Evolutionary conservation across 2,113 vertebrate species (phyloP), one percentile per base, ranked within the genome.

Genomic region (Myotis davidii): DNA sequence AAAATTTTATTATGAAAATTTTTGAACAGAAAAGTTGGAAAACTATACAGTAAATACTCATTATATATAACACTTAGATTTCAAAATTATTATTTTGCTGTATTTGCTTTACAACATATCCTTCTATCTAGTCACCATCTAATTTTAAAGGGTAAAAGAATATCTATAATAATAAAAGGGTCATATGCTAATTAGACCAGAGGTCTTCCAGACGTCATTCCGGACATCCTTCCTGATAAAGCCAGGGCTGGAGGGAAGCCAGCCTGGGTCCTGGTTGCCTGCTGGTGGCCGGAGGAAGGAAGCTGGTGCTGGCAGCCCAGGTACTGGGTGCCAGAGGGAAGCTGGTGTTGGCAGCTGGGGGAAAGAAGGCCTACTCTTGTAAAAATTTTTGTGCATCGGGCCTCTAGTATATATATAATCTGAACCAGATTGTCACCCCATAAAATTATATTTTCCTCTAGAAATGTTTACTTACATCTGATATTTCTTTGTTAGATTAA

Each of bases 401-500:
- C 45, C 45, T 10, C 10, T 45, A 45, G 45, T 45, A 27, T 25
- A 59, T 42, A 50, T 8, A 37, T 25, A 8, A 37, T 27, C 9
- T 48, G 32, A 76, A 20, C 42, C 9, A 67, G 29, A 74, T 54
- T 74, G 0, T 78, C 4, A 74, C 6, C 2, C 13, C 21, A 56
- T 73, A 65, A 72, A 72, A 42, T 23, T n/a, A 45, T 65, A 7
- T 85, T 84, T 82, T 59, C 6, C 34, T 61, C 8, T 77, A 76
- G 18, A 23, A 81, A 77, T 32, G 67, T 91, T 67, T 16, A 39
- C 37, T 82, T 72, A 87, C 2, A 82, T 48, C 13, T 83, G 1
- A 11, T 48, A 82, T 78, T 82, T 78, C 34, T 65, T 92, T 84
- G 56, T 85, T 87, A 88, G 32, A 32, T 79, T 61, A 91, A 79